phyloP scores from a whole-genome alignment of 2,113 vertebrate species.

The Sardina pilchardus region DNA sequence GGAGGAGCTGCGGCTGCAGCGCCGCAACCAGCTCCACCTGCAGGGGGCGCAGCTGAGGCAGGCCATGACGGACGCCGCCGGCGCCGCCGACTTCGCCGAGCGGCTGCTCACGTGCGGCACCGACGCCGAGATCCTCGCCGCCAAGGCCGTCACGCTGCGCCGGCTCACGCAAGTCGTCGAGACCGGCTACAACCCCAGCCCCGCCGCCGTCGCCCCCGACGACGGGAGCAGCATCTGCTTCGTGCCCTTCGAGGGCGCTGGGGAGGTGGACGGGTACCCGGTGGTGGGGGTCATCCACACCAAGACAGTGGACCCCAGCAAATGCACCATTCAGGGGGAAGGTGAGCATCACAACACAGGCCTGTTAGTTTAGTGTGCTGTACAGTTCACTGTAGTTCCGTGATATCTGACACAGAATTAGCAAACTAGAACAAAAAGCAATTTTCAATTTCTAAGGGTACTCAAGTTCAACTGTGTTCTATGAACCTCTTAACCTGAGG shows the following conservation, averaged over 20 bases:
- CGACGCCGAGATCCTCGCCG: constrained; percentile 81
- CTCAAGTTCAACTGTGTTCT: background rate
- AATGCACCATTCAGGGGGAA: constrained; percentile 81
- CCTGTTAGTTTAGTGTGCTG: too few relatives aligned
- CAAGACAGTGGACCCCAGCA: constrained; percentile 78
- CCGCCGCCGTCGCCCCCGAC: constrained; percentile 49
- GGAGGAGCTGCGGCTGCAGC: constrained; percentile 77
- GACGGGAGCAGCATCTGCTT: constrained; percentile 76
- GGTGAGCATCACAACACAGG: constrained; percentile 70
- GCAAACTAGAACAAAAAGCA: background rate
- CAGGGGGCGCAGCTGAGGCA: constrained; percentile 85
- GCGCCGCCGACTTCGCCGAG: constrained; percentile 80
- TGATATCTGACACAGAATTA: background rate
- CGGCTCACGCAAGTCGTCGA: constrained; percentile 75
- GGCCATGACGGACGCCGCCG: constrained; percentile 78
- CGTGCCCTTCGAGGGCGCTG: constrained; percentile 73
- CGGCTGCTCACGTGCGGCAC: constrained; percentile 79
- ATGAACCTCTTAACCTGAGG: background rate
- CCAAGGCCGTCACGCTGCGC: constrained; percentile 78
- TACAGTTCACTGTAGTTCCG: background rate
- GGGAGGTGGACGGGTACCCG: constrained; percentile 78
- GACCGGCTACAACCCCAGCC: constrained; percentile 56
- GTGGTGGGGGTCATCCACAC: constrained; percentile 78
- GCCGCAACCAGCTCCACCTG: constrained; percentile 80
- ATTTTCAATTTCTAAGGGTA: background rate